phyloP scores from a whole-genome alignment of 2,797 vertebrate species.

The Rhinogobio ventralis region DNA sequence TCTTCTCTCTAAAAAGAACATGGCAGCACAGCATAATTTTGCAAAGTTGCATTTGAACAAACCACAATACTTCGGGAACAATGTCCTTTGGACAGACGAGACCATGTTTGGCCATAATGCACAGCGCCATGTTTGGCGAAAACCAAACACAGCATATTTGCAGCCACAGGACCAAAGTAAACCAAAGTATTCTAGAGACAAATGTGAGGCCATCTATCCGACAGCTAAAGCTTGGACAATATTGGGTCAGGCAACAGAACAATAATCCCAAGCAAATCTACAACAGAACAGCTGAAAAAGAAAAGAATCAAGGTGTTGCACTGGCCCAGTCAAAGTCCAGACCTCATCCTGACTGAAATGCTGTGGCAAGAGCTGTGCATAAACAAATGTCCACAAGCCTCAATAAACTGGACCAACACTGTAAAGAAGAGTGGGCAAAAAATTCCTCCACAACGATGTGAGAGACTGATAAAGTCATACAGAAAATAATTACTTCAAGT shows the following conservation, averaged over 20 bases:
- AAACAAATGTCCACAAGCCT: background rate
- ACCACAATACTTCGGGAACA: background rate
- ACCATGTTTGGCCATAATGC: background rate
- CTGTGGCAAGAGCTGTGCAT: background rate
- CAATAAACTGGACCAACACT: background rate
- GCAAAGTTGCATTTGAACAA: background rate
- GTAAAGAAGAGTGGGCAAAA: background rate
- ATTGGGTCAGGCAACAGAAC: background rate
- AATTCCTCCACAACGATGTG: background rate
- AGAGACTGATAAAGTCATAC: background rate
- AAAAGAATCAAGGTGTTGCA: background rate
- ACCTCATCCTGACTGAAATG: background rate
- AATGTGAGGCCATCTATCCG: background rate
- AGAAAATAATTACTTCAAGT: background rate
- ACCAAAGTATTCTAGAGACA: background rate
- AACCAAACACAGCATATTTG: background rate
- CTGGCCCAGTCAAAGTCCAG: background rate
- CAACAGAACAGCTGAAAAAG: background rate
- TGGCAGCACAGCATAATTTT: background rate
- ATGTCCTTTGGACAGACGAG: background rate
- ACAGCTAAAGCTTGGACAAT: background rate
- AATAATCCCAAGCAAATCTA: background rate
- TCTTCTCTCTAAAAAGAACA: too few species aligned
- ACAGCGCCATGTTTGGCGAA: background rate
- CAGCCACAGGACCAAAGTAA: too few species aligned